phyloP scores from a whole-genome alignment of 2,888 invertebrate species.

The Troilus luridus region DNA sequence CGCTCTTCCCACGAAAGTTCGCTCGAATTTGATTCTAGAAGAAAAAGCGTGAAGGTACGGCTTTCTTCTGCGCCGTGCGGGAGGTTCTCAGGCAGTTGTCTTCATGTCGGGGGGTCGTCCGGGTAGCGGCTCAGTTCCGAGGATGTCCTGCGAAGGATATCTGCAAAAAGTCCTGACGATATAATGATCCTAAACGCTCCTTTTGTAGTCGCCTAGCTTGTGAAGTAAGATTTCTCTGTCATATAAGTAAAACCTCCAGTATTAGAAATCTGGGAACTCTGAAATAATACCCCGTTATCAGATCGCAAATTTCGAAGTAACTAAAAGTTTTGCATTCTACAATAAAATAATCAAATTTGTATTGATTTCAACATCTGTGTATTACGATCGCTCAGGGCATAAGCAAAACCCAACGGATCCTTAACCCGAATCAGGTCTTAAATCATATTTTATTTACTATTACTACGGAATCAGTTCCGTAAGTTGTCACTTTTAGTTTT shows the following conservation, averaged over 20 bases:
- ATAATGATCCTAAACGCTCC: background rate
- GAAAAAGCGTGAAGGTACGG: conserved; percentile 51
- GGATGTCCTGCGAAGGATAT: background rate
- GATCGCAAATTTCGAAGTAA: too few species aligned
- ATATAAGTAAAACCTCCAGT: background rate
- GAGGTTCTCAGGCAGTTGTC: conserved; percentile 30
- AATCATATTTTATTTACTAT: too few species aligned
- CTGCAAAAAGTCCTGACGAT: conserved; percentile 7
- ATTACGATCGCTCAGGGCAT: too few species aligned
- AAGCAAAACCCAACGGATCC: too few species aligned
- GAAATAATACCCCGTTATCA: too few species aligned
- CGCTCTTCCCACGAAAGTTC: conserved; percentile 47
- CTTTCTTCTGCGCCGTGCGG: conserved; percentile 22
- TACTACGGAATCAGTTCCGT: too few species aligned
- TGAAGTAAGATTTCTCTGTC: background rate
- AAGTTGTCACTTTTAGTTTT: too few species aligned
- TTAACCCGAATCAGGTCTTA: too few species aligned
- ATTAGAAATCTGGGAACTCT: background rate
- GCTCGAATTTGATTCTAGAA: conserved; percentile 44
- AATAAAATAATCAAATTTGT: too few species aligned
- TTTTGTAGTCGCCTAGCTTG: background rate
- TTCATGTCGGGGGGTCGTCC: conserved; percentile 19
- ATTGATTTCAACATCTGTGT: too few species aligned
- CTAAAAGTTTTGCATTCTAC: too few species aligned
- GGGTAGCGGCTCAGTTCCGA: background rate